phyloP scores from a whole-genome alignment of 37 sponge, comb jelly and placozoan genomes.

The Tethya wilhelma region DNA sequence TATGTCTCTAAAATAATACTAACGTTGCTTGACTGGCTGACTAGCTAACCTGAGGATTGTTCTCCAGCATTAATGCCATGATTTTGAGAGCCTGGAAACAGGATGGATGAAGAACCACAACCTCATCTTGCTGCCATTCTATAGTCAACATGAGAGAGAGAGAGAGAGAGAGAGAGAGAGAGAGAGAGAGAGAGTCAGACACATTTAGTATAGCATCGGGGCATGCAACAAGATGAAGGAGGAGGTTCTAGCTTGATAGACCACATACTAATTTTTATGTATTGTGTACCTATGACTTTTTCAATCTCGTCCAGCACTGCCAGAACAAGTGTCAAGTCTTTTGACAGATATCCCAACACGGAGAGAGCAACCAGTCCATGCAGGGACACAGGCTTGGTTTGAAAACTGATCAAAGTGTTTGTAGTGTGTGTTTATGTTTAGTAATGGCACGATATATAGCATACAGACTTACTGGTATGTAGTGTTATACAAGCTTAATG shows the following conservation, averaged over 20 bases:
- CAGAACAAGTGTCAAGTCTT: conserved; percentile 49
- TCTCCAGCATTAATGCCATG: conserved; percentile 2
- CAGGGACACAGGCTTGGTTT: conserved; percentile 55
- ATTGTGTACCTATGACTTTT: conserved; percentile 44
- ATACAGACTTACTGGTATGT: too few species aligned
- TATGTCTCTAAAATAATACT: too few species aligned
- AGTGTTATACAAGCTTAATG: too few species aligned
- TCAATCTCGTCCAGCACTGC: conserved; percentile 53
- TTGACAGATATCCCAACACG: conserved; percentile 35
- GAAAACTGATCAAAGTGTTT: conserved; percentile 44
- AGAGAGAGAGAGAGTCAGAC: too few species aligned
- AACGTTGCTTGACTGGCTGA: too few species aligned
- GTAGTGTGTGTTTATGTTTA: neutral
- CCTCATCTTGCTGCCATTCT: conserved; percentile 41
- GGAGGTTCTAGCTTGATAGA: neutral
- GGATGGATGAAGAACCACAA: conserved; percentile 25
- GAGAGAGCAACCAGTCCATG: conserved; percentile 55
- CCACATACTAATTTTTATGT: too few species aligned
- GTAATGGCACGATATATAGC: neutral
- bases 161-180: too few species aligned
- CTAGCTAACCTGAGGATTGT: neutral
- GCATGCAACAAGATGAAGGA: neutral
- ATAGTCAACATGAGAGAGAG: neutral
- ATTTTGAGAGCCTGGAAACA: conserved; percentile 23
- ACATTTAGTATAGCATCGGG: too few species aligned